Base-by-base conservation (phyloP, 2,797 vertebrate genomes). In the Sebastes goodei region DNA sequence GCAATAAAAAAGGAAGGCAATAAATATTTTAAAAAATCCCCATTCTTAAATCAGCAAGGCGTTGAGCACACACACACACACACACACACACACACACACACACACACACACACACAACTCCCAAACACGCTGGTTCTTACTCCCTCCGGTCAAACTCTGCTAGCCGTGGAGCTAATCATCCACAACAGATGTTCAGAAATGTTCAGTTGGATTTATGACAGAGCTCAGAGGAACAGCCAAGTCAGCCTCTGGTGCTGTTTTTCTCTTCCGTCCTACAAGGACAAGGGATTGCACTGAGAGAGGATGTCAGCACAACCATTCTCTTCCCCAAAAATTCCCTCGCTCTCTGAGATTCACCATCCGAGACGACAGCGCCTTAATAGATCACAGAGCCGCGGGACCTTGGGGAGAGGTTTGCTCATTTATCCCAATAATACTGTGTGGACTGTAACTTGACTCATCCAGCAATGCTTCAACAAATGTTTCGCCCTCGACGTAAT, bases 111-210 rank as follows among this genome's bases (percentile, higher is more conserved):
- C 63, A 66, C 72, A 85, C 70, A 80, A 79, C 68, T 61, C 75
- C 17, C 83, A 67, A 84, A 92, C 83, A 88, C 83, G 81, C 75
- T 81, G 79, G 79, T 81, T 90, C 88, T 80, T 82, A 11, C 82
- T 94, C 93, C 94, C 93, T 89, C 77, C 68, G 89, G 93, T 93
- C 93, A 94, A 93, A 94, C 92, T 92, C 90, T 79, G 89, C 93
- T 93, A 92, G 93, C 94, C 92, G 90, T 83, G 83, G 90, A 94
- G 94, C 93, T 95, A 95, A 95, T 95, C 94, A 95, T 94, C 93
- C 93, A 94, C 93, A 94, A 93, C 94, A 95, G 94, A 95, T 95
- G 94, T 94, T 95, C 92, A 90, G 86, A 94, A 95, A 95, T 94
- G 93, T 94, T 95, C 91, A 80, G 92, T 91, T 85, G 93, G 94